phyloP scores from a whole-genome alignment of 2,888 invertebrate species.

The Clunio marinus region DNA sequence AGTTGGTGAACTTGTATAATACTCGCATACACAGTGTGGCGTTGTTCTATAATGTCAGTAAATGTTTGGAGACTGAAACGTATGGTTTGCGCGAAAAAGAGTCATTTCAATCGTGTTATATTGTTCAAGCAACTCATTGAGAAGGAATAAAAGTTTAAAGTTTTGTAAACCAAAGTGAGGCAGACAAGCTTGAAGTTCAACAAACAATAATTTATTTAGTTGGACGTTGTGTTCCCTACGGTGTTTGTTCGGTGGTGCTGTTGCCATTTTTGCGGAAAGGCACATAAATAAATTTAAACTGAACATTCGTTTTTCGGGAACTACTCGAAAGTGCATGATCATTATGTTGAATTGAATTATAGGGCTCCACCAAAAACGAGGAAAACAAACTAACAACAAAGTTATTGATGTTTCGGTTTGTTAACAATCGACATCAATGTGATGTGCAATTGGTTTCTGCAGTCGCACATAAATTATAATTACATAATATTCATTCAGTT shows the following conservation, averaged over 20 bases:
- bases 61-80: conserved; percentile 37
- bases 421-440: conserved; percentile 11
- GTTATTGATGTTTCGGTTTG: conserved; percentile 13
- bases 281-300: background rate
- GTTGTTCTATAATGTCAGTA: conserved; percentile 30
- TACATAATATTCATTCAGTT: too few species aligned
- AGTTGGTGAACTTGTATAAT: conserved; percentile 15
- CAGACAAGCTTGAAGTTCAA: conserved; percentile 26
- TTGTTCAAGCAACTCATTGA: background rate
- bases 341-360: conserved; percentile 38
- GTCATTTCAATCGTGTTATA: conserved; percentile 12
- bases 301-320: background rate
- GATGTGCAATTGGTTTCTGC: background rate
- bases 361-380: background rate
- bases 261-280: conserved; percentile 16
- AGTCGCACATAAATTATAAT: conserved; percentile 6
- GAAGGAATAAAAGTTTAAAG: conserved; percentile 1
- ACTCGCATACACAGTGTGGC: conserved; percentile 11
- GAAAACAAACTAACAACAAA: background rate
- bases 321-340: conserved; percentile 12
- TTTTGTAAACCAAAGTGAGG: conserved; percentile 30
- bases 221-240: conserved; percentile 27
- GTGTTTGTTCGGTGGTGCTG: conserved; percentile 8
- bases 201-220: conserved; percentile 24
- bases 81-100: conserved; percentile 5